Base-by-base conservation (phyloP, 2,797 vertebrate genomes). In the Syngnathus acus region DNA sequence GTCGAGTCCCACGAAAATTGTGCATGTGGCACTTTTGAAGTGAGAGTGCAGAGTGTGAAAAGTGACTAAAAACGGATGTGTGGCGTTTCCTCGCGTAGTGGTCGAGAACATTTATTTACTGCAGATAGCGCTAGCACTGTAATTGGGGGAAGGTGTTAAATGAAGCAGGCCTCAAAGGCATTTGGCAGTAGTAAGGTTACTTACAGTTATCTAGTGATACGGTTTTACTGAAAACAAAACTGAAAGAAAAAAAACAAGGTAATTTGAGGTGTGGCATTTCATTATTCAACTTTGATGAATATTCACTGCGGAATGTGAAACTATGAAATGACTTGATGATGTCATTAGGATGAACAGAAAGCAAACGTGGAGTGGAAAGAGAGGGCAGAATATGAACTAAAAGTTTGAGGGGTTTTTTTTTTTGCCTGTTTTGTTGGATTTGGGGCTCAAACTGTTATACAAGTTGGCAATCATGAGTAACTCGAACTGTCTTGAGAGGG, bases 1-100 rank as follows among this genome's bases (percentile, higher is more conserved):
- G 65, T 84, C 83, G 83, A 81, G 63, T 73, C 64, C 62, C 57
- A 62, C n/a, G n/a, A 19, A 82, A 80, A 62, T 23, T 73, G 73
- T 60, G 32, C 51, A 65, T 72, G 72, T 70, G 39, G 78, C 72
- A 75, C 65, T 62, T 76, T 42, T 71, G 13, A 59, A 72, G 64
- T 77, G 39, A 82, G 42, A 40, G 42, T 55, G 37, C 10, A 67
- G 54, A 43, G 38, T 2, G 13, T 65, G 42, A 62, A 62, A 4
- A 26, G 13, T n/a, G 39, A 62, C 23, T 43, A 62, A 23, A 61
- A 62, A 45, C 10, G 60, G 39, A 61, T 42, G 40, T 5, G 3
- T 3, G 21, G n/a, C 42, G 43, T 45, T 62, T 62, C 60, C 7
- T 26, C 42, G 21, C 1, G 42, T 2, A 21, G 62, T 1, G 26